A percentile compares a stretch with the other conserved stretches of the same genome.
Conservation (phyloP, 2,888 invertebrate genomes). For the Brachynemurus nebulosus region DNA sequence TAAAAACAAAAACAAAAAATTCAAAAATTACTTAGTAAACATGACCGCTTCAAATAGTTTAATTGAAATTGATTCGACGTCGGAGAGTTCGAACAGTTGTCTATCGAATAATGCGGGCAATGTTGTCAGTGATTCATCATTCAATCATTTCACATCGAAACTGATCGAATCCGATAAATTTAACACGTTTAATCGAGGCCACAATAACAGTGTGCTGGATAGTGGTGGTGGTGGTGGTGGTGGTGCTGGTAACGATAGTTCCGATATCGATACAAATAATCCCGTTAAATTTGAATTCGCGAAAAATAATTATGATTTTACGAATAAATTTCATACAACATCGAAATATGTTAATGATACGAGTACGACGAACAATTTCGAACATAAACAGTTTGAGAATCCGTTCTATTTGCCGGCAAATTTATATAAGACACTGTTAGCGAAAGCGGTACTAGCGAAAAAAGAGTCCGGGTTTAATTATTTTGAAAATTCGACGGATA, state of each 20-base stretch:
- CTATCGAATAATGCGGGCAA: conserved; percentile 5
- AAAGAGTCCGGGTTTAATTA: conserved; percentile 8
- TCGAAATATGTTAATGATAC: not conserved
- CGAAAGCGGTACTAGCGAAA: conserved; percentile 9
- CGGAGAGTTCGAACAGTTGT: conserved; percentile 7
- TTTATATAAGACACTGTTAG: conserved; percentile 8
- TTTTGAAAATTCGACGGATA: conserved; percentile 1
- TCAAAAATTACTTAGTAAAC: not conserved
- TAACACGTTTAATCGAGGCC: too few species aligned
- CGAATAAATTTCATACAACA: not conserved
- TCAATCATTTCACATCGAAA: too few species aligned
- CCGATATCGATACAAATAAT: not conserved
- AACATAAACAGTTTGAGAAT: conserved; percentile 1
- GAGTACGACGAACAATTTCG: not conserved
- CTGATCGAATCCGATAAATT: too few species aligned
- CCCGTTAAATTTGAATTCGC: not conserved
- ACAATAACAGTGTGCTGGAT: too few species aligned
- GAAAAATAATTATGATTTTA: conserved; percentile 1
- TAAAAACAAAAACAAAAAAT: not conserved
- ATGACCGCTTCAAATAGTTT: conserved; percentile 10
- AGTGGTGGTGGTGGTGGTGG: too few species aligned
- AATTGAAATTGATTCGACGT: conserved; percentile 9
- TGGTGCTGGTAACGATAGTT: not conserved
- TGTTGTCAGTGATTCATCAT: too few species aligned
- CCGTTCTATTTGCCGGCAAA: conserved; percentile 8